A percentile compares a stretch with the other conserved stretches of the same genome.
These are phyloP conservation scores for Platycheirus albimanus DNA, from an alignment of 2,888 invertebrate genomes.

Conservation along the genomic window DNA sequence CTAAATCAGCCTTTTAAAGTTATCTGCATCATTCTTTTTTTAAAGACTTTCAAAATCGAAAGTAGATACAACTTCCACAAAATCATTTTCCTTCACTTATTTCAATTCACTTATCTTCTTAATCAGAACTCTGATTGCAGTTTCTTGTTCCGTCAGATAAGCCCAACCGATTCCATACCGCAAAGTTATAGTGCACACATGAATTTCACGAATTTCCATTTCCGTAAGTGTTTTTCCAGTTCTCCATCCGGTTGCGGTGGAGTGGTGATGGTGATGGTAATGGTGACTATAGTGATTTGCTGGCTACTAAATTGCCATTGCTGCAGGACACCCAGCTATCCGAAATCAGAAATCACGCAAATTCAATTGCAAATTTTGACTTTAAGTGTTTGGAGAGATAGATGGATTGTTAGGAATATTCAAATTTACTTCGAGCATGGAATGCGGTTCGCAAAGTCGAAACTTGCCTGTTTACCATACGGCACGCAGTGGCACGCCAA, in stretches of 20 bases:
- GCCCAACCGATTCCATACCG: background rate
- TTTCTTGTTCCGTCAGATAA: slow-evolving; percentile 61
- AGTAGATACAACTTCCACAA: background rate
- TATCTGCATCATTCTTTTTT: no score
- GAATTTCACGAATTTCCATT: slow-evolving; percentile 66
- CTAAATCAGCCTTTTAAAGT: no score
- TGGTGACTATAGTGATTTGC: slow-evolving; percentile 1
- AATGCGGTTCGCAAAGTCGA: slow-evolving; percentile 71
- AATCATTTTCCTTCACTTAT: slow-evolving; percentile 19
- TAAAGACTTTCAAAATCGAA: slow-evolving; percentile 7
- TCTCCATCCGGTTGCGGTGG: slow-evolving; percentile 66
- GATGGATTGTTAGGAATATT: slow-evolving; percentile 43
- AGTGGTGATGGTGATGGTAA: no score
- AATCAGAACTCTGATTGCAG: slow-evolving; percentile 58
- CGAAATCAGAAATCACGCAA: slow-evolving; percentile 59
- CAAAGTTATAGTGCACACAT: slow-evolving; percentile 3
- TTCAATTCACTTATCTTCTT: slow-evolving; percentile 39
- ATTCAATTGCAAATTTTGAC: slow-evolving; percentile 51
- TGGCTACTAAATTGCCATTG: background rate
- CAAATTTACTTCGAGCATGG: slow-evolving; percentile 63
- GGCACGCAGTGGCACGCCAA: slow-evolving; percentile 73
- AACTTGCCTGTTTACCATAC: slow-evolving; percentile 59
- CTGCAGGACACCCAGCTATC: slow-evolving; percentile 53
- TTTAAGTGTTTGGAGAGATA: slow-evolving; percentile 57
- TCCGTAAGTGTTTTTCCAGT: slow-evolving; percentile 61